Base-by-base conservation (phyloP, 2,888 invertebrate species). In the Ormyrus rosae region DNA sequence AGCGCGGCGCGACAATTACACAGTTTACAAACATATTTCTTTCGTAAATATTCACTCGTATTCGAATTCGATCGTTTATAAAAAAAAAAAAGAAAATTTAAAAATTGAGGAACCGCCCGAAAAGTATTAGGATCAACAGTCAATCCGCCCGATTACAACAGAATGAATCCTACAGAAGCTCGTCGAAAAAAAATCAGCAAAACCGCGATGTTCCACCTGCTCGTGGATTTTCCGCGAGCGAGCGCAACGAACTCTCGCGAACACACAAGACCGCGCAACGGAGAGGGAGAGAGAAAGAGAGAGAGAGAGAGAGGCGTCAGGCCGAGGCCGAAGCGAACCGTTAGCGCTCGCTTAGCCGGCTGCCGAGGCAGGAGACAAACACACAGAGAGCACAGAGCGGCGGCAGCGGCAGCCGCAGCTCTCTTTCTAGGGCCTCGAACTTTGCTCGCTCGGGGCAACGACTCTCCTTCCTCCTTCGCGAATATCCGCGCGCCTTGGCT, bases 341-440 rank as follows among this genome's bases (percentile, higher is more conserved):
- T 83, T 83, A 83, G 82, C 81, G 74, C 78, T 51, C 46, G 71
- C 79, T 73, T 68, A 50, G 73, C 79, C 67, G 53, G 72, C 60
- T 64, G 78, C 75, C 60, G 65, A 11, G n/a, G n/a, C 55, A 64
- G 56, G 69, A 77, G 79, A 71, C 63, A 73, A 69, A 69, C 69
- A 71, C 19, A 19, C 19, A 2, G 19, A 19, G 19, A 19, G 19
- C 19, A 19, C 19, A 19, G 19, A 19, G 19, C 19, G 19, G 19
- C 78, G 45, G 13, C 64, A 34, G n/a, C 34, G 13, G 13, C 65
- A 19, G 77, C 45, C 50, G 2, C 53, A 55, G 58, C 68, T 74
- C 78, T 73, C 77, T 70, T 74, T 78, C 67, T 78, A 78, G 78
- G 78, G 78, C 75, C 81, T 78, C 78, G 71, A 81, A 78, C 78